Evolutionary conservation across 2,797 vertebrate genomes (phyloP).

Genomic region (Pipistrellus pygmaeus): DNA sequence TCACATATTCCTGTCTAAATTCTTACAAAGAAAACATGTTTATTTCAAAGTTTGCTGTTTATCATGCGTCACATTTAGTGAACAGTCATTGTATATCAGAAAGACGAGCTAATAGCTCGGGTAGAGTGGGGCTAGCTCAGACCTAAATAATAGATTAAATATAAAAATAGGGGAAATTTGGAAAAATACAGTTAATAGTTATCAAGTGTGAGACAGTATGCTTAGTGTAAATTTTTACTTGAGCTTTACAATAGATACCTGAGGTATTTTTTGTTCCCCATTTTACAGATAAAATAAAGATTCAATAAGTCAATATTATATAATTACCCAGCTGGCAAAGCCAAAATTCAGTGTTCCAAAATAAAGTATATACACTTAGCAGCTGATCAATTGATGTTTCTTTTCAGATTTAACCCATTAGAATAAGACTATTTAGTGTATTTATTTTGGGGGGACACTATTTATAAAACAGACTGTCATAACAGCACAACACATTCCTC

Average conservation of each 20-base stretch:
- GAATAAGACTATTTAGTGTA: too few species aligned
- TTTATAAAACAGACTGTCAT: neutral
- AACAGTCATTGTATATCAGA: neutral
- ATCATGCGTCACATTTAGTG: neutral
- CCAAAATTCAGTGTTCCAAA: neutral
- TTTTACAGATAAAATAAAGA: neutral
- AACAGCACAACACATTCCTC: neutral
- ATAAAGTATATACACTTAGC: too few species aligned
- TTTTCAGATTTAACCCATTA: too few species aligned
- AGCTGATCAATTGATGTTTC: too few species aligned
- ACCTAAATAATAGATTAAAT: neutral
- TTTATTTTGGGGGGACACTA: too few species aligned
- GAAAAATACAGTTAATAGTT: neutral
- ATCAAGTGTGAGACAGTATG: neutral
- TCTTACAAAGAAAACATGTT: neutral
- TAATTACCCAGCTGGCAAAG: constrained; percentile 1
- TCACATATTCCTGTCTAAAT: too few species aligned
- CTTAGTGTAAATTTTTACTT: neutral
- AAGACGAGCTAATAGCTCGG: neutral
- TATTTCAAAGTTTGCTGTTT: neutral
- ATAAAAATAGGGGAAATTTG: neutral
- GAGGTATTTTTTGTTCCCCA: neutral
- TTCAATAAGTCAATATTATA: neutral
- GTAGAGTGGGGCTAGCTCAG: neutral
- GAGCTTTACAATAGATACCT: neutral